phyloP scores from a whole-genome alignment of 2,113 vertebrate genomes.

The Polypterus senegalus region DNA sequence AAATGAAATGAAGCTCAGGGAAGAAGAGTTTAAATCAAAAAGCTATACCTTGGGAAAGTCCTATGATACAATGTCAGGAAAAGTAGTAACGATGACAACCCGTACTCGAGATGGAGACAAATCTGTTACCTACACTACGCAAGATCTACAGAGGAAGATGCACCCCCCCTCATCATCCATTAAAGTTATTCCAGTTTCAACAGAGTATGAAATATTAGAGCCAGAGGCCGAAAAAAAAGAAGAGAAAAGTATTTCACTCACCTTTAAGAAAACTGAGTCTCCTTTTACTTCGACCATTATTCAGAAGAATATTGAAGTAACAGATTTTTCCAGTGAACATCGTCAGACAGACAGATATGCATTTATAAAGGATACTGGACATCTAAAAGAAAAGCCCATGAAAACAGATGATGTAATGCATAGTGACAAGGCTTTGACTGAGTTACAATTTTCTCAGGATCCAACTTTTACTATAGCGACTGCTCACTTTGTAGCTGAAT shows the following conservation, averaged over 20 bases:
- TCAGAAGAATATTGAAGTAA: conserved; percentile 37
- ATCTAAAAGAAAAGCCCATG: conserved; percentile 28
- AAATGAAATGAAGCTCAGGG: conserved; percentile 49
- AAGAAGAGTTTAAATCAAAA: conserved; percentile 59
- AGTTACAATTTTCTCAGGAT: conserved; percentile 53
- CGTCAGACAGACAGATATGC: no score
- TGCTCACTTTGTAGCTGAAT: conserved; percentile 55
- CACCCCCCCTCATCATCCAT: conserved; percentile 32
- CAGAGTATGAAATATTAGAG: conserved; percentile 64
- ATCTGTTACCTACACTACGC: conserved; percentile 20
- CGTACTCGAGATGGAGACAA: conserved; percentile 44
- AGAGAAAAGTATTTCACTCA: conserved; percentile 45
- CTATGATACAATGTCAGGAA: conserved; percentile 65
- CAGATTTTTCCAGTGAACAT: no score
- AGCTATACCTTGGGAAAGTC: conserved; percentile 65
- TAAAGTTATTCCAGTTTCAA: conserved; percentile 39
- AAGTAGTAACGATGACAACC: conserved; percentile 63
- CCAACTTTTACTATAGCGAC: conserved; percentile 49
- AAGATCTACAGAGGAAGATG: conserved; percentile 31
- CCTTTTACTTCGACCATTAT: conserved; percentile 32
- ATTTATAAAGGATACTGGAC: background rate
- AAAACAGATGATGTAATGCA: conserved; percentile 35
- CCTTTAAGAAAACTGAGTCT: conserved; percentile 61
- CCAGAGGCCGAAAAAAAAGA: conserved; percentile 41
- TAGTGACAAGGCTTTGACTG: conserved; percentile 49